A percentile compares a stretch with the other conserved stretches of the same genome.
Evolutionary conservation across 2,888 invertebrate genomes (phyloP).

Genomic region (Xestia ashworthii): DNA sequence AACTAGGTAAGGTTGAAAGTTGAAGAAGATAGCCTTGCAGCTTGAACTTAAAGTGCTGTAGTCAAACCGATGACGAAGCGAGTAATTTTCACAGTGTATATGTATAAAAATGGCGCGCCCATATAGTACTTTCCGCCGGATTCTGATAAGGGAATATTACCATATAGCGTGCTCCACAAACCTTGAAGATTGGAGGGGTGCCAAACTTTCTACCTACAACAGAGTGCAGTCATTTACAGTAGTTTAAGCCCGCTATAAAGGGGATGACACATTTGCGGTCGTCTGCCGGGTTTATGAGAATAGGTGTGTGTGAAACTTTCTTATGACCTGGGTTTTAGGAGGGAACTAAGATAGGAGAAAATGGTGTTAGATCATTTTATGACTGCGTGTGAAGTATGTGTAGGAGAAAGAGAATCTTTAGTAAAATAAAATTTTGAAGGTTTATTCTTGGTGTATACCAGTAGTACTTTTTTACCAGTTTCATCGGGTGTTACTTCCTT

Average conservation of each 20-base stretch:
- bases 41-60: slow-evolving; percentile 42
- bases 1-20: slow-evolving; percentile 39
- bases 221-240: slow-evolving; percentile 52
- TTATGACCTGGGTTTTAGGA: slow-evolving; percentile 28
- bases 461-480: too few species aligned
- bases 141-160: slow-evolving; percentile 79
- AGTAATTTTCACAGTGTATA: slow-evolving; percentile 63
- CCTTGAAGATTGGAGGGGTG: slow-evolving; percentile 77
- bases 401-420: neutral
- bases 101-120: slow-evolving; percentile 54
- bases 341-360: neutral
- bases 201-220: slow-evolving; percentile 68
- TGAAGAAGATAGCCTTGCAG: slow-evolving; percentile 12
- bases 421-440: too few species aligned
- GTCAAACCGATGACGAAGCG: slow-evolving; percentile 68
- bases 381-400: slow-evolving; percentile 17
- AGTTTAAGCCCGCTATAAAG: slow-evolving; percentile 48
- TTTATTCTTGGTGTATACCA: too few species aligned
- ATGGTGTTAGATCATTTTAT: slow-evolving; percentile 28
- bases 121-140: slow-evolving; percentile 71
- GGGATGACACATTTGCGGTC: slow-evolving; percentile 34
- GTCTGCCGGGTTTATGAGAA: slow-evolving; percentile 34
- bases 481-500: neutral
- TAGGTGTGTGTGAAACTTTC: slow-evolving; percentile 40
- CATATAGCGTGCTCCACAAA: slow-evolving; percentile 82